phyloP scores from a whole-genome alignment of 2,113 vertebrate genomes.

The Bos javanicus region DNA sequence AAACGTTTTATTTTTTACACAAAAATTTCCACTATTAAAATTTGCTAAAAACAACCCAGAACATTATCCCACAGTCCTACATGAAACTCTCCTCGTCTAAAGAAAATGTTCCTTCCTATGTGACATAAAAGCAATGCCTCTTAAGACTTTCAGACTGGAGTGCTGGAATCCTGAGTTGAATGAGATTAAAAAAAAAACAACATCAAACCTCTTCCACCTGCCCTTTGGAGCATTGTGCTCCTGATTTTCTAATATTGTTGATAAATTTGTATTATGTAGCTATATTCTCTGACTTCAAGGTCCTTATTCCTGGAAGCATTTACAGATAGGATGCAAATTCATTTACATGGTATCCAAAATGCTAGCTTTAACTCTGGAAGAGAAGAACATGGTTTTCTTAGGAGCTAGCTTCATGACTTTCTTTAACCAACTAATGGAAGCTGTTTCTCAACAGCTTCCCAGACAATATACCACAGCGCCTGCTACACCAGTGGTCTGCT shows the following conservation, averaged over 20 bases:
- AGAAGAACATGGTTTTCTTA: not conserved
- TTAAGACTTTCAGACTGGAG: not conserved
- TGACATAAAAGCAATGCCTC: not conserved
- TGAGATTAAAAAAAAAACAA: not conserved
- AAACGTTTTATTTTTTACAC: slow-evolving; percentile 11
- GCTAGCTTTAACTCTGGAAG: not conserved
- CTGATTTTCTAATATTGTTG: not conserved
- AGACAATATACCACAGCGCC: not conserved
- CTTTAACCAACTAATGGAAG: not conserved
- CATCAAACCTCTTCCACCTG: not conserved
- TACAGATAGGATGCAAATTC: not conserved
- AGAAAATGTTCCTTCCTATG: not conserved
- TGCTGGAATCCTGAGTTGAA: not conserved
- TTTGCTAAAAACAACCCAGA: not conserved
- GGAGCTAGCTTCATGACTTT: not conserved
- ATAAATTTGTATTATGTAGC: not conserved
- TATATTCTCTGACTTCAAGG: not conserved
- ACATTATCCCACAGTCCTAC: not conserved
- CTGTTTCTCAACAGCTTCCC: not conserved
- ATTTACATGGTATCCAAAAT: not conserved
- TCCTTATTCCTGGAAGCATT: not conserved
- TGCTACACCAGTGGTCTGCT: fast-evolving
- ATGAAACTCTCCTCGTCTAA: not conserved
- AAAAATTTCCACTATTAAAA: not conserved
- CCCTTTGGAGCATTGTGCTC: not conserved